Conservation (phyloP, 2,113 vertebrate genomes). For the Hystrix brachyura region DNA sequence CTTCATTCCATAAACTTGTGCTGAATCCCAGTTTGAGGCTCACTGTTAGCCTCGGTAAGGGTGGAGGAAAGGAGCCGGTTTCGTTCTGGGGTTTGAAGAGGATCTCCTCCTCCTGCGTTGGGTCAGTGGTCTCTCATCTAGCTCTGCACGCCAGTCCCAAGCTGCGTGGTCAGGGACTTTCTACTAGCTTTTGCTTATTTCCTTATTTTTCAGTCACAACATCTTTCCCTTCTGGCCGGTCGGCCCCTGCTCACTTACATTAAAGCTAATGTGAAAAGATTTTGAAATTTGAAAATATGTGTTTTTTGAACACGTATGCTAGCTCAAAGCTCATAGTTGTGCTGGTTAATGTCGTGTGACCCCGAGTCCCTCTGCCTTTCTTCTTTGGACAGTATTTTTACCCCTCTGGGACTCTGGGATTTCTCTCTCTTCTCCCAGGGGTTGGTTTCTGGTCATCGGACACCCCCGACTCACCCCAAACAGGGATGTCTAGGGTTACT, state of each 20-base stretch:
- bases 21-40: background rate
- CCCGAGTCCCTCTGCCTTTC: background rate
- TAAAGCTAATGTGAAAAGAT: background rate
- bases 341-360: background rate
- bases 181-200: background rate
- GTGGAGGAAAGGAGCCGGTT: background rate
- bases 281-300: background rate
- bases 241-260: background rate
- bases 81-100: background rate
- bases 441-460: background rate
- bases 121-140: background rate
- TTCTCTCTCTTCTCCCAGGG: background rate
- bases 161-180: background rate
- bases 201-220: background rate
- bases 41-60: background rate
- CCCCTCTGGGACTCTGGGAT: background rate
- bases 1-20: background rate
- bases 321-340: background rate
- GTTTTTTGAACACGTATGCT: background rate
- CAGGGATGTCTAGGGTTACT: background rate
- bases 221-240: background rate
- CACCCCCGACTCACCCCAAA: background rate
- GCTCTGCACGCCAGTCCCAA: background rate
- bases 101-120: background rate
- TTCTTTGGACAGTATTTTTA: background rate